Conservation (phyloP, 2,888 invertebrate genomes). For the Melanchra persicariae region DNA sequence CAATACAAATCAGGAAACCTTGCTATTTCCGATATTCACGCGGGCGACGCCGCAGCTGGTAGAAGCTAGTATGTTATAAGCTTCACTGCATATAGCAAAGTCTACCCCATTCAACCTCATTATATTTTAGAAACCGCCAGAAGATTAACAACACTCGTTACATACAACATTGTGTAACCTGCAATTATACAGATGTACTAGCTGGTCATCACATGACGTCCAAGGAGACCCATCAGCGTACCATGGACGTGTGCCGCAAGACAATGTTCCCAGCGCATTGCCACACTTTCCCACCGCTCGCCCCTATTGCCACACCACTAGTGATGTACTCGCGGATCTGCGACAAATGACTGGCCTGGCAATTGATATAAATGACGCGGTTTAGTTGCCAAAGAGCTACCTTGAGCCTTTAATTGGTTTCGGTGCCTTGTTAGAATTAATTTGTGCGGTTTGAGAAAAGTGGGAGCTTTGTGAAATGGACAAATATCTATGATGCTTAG, state of each 20-base stretch:
- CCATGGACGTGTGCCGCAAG: constrained; percentile 26
- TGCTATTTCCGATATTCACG: too few species aligned
- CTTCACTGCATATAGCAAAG: neutral
- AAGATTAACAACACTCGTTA: neutral
- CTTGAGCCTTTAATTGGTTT: constrained; percentile 57
- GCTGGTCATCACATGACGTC: constrained; percentile 10
- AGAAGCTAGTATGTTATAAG: too few species aligned
- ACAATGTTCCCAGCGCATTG: constrained; percentile 41
- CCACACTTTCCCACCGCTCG: constrained; percentile 48
- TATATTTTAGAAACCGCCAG: neutral
- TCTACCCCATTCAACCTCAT: neutral
- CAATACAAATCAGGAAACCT: too few species aligned
- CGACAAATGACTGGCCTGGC: constrained; percentile 47
- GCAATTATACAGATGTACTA: constrained; percentile 30
- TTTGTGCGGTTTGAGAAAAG: constrained; percentile 43
- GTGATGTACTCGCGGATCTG: constrained; percentile 29
- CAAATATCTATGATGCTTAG: neutral
- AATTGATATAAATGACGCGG: constrained; percentile 62
- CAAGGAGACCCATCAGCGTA: constrained; percentile 44
- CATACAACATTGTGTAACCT: constrained; percentile 15
- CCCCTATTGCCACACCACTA: constrained; percentile 47
- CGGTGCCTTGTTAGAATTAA: constrained; percentile 41
- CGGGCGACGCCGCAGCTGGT: too few species aligned
- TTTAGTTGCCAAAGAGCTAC: constrained; percentile 44
- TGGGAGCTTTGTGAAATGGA: constrained; percentile 21